phyloP scores from a whole-genome alignment of 2,888 invertebrate species.

The Prosopocoilus inquinatus region DNA sequence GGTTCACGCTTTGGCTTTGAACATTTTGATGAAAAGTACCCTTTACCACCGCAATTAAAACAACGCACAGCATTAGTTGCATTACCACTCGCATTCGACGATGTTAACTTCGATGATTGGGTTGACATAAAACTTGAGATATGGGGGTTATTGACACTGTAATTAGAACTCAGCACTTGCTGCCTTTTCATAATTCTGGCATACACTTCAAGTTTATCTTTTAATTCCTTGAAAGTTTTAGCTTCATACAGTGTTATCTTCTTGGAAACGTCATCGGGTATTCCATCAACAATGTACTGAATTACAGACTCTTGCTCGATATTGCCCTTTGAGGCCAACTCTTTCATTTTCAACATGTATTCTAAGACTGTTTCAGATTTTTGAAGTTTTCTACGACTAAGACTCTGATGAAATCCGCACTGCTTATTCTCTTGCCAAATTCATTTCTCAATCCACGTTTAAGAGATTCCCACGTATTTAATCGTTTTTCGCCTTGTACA shows the following conservation, averaged over 20 bases:
- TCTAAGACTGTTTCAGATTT: slow-evolving; percentile 35
- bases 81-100: too few relatives aligned
- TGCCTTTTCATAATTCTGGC: background rate
- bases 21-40: too few relatives aligned
- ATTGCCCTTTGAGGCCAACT: slow-evolving; percentile 33
- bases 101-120: too few relatives aligned
- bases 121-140: too few relatives aligned
- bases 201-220: slow-evolving; percentile 16
- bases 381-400: slow-evolving; percentile 28
- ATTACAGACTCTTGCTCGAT: slow-evolving; percentile 36
- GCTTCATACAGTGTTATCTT: slow-evolving; percentile 19
- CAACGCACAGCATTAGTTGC: too few relatives aligned
- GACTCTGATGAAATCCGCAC: background rate
- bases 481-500: too few relatives aligned
- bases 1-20: too few relatives aligned
- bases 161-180: background rate
- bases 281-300: slow-evolving; percentile 41
- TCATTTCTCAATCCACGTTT: too few relatives aligned
- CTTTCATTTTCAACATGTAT: slow-evolving; percentile 38
- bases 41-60: too few relatives aligned
- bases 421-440: slow-evolving; percentile 11
- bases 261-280: slow-evolving; percentile 20
- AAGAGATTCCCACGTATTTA: too few relatives aligned
- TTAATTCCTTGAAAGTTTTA: slow-evolving; percentile 12
- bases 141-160: too few relatives aligned